A percentile compares a stretch with the other conserved stretches of the same genome.
Conservation (phyloP, 2,797 vertebrate genomes). For the Aulostomus chinensis region DNA sequence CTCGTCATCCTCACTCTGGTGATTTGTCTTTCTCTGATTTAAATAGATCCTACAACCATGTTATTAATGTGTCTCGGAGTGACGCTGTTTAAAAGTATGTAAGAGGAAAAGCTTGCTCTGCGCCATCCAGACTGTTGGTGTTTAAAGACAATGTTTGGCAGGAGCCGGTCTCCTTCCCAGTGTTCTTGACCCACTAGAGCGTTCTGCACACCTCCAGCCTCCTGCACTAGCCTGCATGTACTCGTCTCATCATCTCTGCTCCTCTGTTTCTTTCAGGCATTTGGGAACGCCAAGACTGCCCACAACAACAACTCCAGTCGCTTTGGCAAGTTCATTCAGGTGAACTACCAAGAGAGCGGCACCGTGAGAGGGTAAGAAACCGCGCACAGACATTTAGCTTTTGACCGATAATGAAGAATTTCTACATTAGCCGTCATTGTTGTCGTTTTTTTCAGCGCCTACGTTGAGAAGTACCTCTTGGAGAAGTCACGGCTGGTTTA, state of each 20-base stretch:
- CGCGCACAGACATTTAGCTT: neutral
- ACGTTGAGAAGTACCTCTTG: constrained; percentile 97
- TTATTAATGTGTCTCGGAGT: constrained; percentile 47
- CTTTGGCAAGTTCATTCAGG: constrained; percentile 99
- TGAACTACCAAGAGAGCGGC: constrained; percentile 98
- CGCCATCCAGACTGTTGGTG: constrained; percentile 9
- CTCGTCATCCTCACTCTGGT: constrained; percentile 48
- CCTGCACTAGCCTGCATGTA: constrained; percentile 2
- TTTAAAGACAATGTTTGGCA: constrained; percentile 39
- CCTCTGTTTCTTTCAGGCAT: constrained; percentile 45
- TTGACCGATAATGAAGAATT: neutral
- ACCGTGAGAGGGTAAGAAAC: constrained; percentile 94
- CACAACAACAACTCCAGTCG: constrained; percentile 99
- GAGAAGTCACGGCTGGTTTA: constrained; percentile 98
- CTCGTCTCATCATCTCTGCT: constrained; percentile 10
- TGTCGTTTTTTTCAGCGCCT: constrained; percentile 81
- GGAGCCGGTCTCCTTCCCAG: neutral
- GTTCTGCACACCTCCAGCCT: constrained; percentile 26
- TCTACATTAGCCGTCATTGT: neutral
- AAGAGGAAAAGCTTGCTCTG: constrained; percentile 35
- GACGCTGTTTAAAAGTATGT: constrained; percentile 35
- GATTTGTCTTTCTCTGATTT: constrained; percentile 60
- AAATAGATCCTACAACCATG: constrained; percentile 50
- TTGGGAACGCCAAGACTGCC: constrained; percentile 92
- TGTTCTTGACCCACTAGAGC: constrained; percentile 28